Evolutionary conservation across 2,113 vertebrate genomes (phyloP).

Genomic region (Falcunculus frontatus): DNA sequence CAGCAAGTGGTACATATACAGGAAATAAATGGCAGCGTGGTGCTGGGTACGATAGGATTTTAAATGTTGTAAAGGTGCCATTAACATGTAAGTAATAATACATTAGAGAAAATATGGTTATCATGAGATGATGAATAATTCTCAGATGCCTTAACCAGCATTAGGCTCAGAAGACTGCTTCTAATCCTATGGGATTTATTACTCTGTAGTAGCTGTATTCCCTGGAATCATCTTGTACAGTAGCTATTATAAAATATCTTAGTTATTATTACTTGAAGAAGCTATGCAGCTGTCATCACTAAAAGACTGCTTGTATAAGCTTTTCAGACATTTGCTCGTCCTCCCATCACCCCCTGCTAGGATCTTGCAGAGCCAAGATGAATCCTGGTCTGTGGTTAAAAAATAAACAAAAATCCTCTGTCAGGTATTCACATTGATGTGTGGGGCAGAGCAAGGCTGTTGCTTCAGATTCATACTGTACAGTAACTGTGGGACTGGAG

Average conservation of each 20-base stretch:
- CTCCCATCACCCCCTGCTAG: not conserved
- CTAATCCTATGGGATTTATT: conserved; percentile 15
- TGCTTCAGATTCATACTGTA: not conserved
- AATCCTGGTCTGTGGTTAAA: not conserved
- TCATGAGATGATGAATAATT: conserved; percentile 37
- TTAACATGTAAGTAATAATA: conserved; percentile 65
- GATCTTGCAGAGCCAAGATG: not conserved
- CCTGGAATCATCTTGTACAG: not conserved
- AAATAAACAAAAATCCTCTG: not conserved
- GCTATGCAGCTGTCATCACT: not conserved
- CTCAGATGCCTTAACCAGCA: conserved; percentile 1
- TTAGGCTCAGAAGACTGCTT: conserved; percentile 20
- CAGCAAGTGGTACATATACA: conserved; percentile 11
- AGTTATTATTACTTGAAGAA: not conserved
- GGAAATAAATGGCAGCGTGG: not conserved
- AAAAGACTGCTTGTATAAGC: not conserved
- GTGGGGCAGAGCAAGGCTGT: not conserved
- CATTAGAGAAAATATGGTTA: conserved; percentile 28
- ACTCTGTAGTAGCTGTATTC: not conserved
- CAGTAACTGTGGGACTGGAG: not conserved
- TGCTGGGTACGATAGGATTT: not conserved
- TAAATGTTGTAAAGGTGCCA: conserved; percentile 11
- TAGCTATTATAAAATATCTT: not conserved
- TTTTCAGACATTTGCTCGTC: not conserved
- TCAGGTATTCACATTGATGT: not conserved